phyloP scores from a whole-genome alignment of 1,140 invertebrate species.

The Subanguina moxae region DNA sequence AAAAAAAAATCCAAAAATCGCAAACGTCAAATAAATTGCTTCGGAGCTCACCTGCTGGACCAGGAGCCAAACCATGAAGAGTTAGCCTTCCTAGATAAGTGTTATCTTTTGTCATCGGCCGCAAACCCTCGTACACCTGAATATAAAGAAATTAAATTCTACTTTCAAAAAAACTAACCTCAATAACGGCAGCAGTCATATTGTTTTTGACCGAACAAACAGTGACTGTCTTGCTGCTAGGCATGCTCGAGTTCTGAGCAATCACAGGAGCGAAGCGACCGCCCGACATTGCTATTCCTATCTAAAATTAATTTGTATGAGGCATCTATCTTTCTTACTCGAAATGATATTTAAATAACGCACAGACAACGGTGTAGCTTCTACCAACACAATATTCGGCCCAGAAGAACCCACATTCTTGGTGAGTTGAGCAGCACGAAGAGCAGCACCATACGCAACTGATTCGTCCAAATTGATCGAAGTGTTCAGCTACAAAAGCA shows the following conservation, averaged over 20 bases:
- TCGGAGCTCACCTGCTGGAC: neutral
- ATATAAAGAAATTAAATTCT: neutral
- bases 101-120: neutral
- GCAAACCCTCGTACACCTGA: neutral
- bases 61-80: neutral
- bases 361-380: neutral
- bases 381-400: neutral
- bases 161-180: neutral
- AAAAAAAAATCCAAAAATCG: too few relatives aligned
- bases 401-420: conserved; percentile 55
- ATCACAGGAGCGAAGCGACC: neutral
- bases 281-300: neutral
- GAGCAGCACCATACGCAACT: conserved; percentile 63
- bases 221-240: neutral
- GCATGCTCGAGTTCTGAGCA: neutral
- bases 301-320: neutral
- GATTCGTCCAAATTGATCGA: conserved; percentile 63
- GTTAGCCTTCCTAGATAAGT: neutral
- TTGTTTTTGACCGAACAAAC: neutral
- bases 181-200: neutral
- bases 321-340: neutral
- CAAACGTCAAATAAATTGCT: too few relatives aligned
- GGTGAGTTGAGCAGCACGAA: conserved; percentile 76
- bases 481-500: conserved; percentile 91
- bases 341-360: too few relatives aligned